phyloP scores from a whole-genome alignment of 2,113 vertebrate genomes.

The Microtus montanus region DNA sequence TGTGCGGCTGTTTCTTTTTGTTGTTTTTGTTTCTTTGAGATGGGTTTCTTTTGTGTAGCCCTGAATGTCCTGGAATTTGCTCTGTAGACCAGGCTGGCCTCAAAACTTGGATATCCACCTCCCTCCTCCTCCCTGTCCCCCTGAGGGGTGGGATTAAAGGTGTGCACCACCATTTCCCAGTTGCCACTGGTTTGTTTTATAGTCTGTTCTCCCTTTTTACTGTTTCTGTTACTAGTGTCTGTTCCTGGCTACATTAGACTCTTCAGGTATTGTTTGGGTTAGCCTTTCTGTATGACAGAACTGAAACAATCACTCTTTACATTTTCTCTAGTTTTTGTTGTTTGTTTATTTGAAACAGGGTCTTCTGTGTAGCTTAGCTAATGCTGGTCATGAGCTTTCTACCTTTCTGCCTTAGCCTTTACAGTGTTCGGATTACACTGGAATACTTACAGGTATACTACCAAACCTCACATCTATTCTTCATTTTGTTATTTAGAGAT shows the following conservation, averaged over 20 bases:
- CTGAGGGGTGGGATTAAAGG: background rate
- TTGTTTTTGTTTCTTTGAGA: background rate
- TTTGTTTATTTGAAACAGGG: background rate
- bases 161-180: background rate
- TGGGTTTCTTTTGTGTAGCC: background rate
- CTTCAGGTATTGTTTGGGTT: background rate
- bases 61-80: background rate
- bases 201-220: background rate
- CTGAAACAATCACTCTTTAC: background rate
- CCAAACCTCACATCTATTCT: background rate
- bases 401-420: background rate
- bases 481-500: background rate
- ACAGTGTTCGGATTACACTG: background rate
- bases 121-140: background rate
- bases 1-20: background rate
- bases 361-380: background rate
- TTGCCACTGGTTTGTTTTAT: background rate
- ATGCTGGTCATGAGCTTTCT: background rate
- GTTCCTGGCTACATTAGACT: background rate
- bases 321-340: background rate
- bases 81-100: background rate
- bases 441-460: background rate
- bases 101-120: background rate
- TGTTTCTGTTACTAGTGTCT: background rate
- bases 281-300: background rate